Evolutionary conservation across 2,797 vertebrate species (phyloP), one percentile per base, ranked within the genome.

Genomic region (Psittacula echo): DNA sequence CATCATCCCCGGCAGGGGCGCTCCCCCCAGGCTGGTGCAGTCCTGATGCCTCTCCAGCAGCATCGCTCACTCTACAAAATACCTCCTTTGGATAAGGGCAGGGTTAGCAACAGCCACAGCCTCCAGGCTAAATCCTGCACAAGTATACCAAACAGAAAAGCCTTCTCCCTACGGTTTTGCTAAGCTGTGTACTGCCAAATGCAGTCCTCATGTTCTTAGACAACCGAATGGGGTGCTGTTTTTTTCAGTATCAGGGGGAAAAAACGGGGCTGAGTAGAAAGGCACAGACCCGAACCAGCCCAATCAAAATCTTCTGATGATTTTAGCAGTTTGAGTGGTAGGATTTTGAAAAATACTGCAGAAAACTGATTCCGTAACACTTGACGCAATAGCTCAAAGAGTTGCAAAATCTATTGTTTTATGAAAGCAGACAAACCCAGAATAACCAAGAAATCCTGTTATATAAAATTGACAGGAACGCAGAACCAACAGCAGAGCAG

Each of bases 371-470:
- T 48, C 62, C 1, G 0, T 12, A 42, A 22, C 7, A 48, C 48
- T 0, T 48, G 29, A 87, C 0, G 3, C 12, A 60, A 70, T 3
- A 56, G 26, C 32, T 85, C 22, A 9, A 23, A 83, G n/a, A 29
- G 22, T 73, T 26, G 29, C 42, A 64, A 50, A 71, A 53, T 5
- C 27, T 18, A 27, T 13, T 0, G 0, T 37, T 86, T 56, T 11
- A 68, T 0, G 0, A 23, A 78, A 78, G 45, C 1, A 1, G 4
- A 4, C 6, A 37, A 89, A 44, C 17, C 5, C 26, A 0, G 2
- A 67, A 22, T 21, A 67, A 42, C 37, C 8, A 17, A 30, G 20
- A 77, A 76, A 13, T 10, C 26, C 18, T 9, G 34, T 65, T 41
- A 66, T 17, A 37, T 10, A 77, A 62, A 82, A 67, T 4, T 5